phyloP scores from a whole-genome alignment of 1,140 invertebrate genomes.

The Camponotus pennsylvanicus region DNA sequence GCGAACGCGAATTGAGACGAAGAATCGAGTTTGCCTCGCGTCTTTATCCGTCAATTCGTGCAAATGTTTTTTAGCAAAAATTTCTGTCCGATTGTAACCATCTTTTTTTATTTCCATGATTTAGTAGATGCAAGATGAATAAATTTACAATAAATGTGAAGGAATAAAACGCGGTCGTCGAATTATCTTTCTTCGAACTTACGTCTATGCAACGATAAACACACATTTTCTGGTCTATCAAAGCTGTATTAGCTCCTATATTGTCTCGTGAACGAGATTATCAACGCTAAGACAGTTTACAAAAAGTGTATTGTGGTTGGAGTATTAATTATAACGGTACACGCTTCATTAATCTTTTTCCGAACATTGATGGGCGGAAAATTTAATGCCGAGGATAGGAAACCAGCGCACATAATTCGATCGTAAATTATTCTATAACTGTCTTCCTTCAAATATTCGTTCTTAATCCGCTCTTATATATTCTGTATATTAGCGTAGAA shows the following conservation, averaged over 20 bases:
- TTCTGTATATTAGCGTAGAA: constrained; percentile 7
- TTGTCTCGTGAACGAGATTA: constrained; percentile 35
- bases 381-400: constrained; percentile 53
- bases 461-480: constrained; percentile 38
- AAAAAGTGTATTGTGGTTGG: constrained; percentile 32
- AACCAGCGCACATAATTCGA: constrained; percentile 41
- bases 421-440: constrained; percentile 58
- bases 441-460: constrained; percentile 9
- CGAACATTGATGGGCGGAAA: constrained; percentile 39
- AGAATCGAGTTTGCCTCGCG: neutral
- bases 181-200: neutral
- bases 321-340: constrained; percentile 46
- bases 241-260: neutral
- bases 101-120: neutral
- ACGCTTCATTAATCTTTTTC: constrained; percentile 60
- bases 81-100: neutral
- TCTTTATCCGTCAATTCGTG: constrained; percentile 10
- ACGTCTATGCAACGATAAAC: neutral
- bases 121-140: neutral
- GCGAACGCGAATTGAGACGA: neutral
- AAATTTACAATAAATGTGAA: neutral
- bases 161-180: no score
- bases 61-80: neutral
- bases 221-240: constrained; percentile 1
- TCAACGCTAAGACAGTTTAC: constrained; percentile 20